Conservation (phyloP, 2,797 vertebrate species). For the Falco novaeseelandiae region DNA sequence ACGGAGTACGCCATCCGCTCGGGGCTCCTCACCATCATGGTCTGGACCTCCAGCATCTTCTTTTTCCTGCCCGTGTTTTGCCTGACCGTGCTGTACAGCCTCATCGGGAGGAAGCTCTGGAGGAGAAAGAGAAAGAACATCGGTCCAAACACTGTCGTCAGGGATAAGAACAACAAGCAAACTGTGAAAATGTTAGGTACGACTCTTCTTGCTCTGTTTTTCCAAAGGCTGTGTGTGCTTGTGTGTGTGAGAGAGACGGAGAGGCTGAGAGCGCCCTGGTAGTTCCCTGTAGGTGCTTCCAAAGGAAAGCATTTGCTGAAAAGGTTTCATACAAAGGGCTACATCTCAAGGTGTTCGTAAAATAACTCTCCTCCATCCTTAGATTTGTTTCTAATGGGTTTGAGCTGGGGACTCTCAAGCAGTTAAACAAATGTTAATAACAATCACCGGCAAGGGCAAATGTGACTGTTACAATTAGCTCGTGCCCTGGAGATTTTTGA, state of each 20-base stretch:
- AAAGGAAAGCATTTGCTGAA: background rate
- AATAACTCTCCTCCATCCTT: background rate
- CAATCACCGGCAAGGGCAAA: background rate
- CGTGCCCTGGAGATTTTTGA: background rate
- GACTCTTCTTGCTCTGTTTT: background rate
- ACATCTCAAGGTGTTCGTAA: background rate
- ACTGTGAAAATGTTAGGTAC: conserved; percentile 97
- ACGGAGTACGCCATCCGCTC: conserved; percentile 93
- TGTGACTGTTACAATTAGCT: background rate
- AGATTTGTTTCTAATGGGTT: background rate
- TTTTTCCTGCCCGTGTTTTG: conserved; percentile 97
- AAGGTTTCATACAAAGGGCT: background rate
- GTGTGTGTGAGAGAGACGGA: background rate
- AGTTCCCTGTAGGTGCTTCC: background rate
- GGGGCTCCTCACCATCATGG: conserved; percentile 93
- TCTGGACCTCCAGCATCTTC: conserved; percentile 95
- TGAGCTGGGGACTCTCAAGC: background rate
- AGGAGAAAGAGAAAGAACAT: conserved; percentile 85
- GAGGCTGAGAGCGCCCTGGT: background rate
- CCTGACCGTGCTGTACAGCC: conserved; percentile 93
- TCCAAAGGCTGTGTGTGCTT: background rate
- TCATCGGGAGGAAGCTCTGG: conserved; percentile 95
- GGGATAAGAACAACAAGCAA: conserved; percentile 93
- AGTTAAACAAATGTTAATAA: background rate
- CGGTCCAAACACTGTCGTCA: conserved; percentile 82